Base-by-base conservation (phyloP, 2,113 vertebrate species). In the Hiodon alosoides region DNA sequence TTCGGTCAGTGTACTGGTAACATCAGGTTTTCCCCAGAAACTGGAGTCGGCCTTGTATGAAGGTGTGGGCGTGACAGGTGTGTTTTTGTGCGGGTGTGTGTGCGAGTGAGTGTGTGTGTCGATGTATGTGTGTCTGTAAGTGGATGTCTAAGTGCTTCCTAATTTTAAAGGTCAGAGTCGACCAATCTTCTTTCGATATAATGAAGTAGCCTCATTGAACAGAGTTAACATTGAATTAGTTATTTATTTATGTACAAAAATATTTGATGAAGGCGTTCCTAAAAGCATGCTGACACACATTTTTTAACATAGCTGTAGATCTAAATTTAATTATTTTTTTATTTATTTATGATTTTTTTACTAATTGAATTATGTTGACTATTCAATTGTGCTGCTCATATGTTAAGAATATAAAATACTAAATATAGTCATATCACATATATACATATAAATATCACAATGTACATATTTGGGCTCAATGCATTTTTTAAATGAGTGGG, bases 1-100 rank as follows among this genome's bases (percentile, higher is more conserved):
- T 72, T 16, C 55, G 78, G 72, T 79, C 80, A 81, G 74, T 77
- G 87, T 53, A 31, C 31, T 31, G 79, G 71, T 77, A 79, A 86
- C 86, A 86, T 89, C 88, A 90, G 87, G 86, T 85, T 90, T 84
- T 88, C 86, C 83, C 82, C 81, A 76, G 54, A 73, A 48, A 73
- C 62, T 73, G 55, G 57, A 16, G 65, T 73, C 53, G 58, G n/a
- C 46, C 48, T 47, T 83, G 31, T 31, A 31, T 31, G 31, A 31
- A 31, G 31, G 31, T 31, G 31, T 31, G 31, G 31, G 31, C 31
- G 31, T 31, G 31, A 31, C 31, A 31, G 31, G 77, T 77, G 51
- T 60, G 50, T 77, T 77, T 62, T 58, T 77, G 60, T 71, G 55
- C 54, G 71, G 60, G 69, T 54, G 59, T 72, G 59, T 14, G 74